Base-by-base conservation (phyloP, 2,797 vertebrate species). In the Nothura maculosa region DNA sequence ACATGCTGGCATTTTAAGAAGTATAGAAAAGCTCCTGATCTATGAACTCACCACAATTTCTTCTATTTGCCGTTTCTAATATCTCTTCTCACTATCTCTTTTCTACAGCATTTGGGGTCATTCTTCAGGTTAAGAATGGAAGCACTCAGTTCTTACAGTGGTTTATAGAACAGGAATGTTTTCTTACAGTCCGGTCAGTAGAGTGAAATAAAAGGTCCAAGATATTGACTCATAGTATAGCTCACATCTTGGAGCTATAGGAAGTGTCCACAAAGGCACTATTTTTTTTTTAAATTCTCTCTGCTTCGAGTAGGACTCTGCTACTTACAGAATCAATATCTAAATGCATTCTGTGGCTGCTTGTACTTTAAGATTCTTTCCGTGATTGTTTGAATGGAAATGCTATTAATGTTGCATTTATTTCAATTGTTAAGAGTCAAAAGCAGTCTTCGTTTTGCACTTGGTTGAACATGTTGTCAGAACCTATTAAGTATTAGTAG, bases 381-480 rank as follows among this genome's bases (percentile, higher is more conserved):
- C 57, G 43, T n/a, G 27, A 30, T 30, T 67, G 9, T 54, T 20
- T 66, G 70, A 27, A 78, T 4, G 40, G 16, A 20, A 18, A 24
- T 42, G 27, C 2, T 27, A 1, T 12, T 55, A 1, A 34, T 4
- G 10, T 8, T n/a, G 27, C 8, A 15, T 16, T 48, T 38, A 48
- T 48, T 63, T 24, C 17, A 50, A 62, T 43, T 24, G 21, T 34
- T 30, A 42, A 17, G 8, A 54, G 12, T 45, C 55, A 69, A 36
- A 89, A 16, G 6, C 4, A 61, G 38, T 16, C 61, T 85, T 74
- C 32, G 64, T 13, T 16, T 68, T 55, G 27, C 34, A 34, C 42
- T 91, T 79, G 57, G 24, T 38, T 63, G 54, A 89, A 25, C 52
- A 45, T 6, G 3, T 68, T 80, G 40, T 90, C 55, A 82, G 68